phyloP scores from a whole-genome alignment of 2,113 vertebrate species.

The Triplophysa rosa region DNA sequence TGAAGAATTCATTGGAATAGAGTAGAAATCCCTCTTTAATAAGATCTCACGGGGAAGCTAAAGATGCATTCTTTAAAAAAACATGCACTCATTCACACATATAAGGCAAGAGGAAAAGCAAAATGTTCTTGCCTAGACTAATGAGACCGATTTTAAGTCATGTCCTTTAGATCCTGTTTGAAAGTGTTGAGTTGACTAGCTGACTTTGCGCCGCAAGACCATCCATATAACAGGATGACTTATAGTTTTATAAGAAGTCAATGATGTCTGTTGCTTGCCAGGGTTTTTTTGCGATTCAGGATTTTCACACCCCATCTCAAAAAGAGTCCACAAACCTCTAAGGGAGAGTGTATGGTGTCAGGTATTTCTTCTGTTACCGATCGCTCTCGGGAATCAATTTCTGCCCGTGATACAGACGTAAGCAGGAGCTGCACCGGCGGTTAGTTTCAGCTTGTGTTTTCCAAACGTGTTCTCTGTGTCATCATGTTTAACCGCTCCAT shows the following conservation, averaged over 20 bases:
- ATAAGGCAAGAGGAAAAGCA: background rate
- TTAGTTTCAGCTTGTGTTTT: slow-evolving; percentile 2
- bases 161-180: slow-evolving; percentile 12
- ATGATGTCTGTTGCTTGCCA: too few species aligned
- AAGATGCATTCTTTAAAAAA: slow-evolving; percentile 50
- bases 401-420: background rate
- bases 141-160: slow-evolving; percentile 15
- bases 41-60: slow-evolving; percentile 65
- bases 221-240: background rate
- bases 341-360: background rate
- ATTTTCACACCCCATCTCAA: background rate
- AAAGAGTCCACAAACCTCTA: background rate
- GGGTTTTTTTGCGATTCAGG: background rate
- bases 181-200: slow-evolving; percentile 18
- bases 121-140: slow-evolving; percentile 9
- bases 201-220: background rate
- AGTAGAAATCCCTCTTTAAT: slow-evolving; percentile 68
- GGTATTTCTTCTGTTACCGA: background rate
- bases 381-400: slow-evolving; percentile 2
- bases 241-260: too few species aligned
- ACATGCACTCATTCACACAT: slow-evolving; percentile 28
- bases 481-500: background rate
- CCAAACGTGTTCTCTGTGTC: background rate
- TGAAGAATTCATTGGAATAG: slow-evolving; percentile 56
- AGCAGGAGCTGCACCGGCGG: background rate